These are phyloP conservation scores for Pristis pectinata DNA, from an alignment of 2,797 vertebrate genomes.

Conservation along the genomic window DNA sequence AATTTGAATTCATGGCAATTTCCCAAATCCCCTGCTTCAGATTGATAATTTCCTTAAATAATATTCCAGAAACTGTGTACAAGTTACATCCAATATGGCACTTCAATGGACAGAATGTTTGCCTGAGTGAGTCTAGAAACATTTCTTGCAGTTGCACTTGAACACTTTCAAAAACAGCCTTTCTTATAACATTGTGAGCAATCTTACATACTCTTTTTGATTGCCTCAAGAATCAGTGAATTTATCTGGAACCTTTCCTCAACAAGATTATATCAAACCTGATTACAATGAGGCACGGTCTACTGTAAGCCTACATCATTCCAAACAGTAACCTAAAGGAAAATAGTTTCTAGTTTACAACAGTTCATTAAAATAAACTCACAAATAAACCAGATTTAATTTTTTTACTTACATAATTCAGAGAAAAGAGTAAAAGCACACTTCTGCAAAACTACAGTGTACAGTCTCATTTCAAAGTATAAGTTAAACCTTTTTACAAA, in stretches of 20 bases:
- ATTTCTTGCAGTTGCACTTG: neutral
- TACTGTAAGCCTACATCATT: neutral
- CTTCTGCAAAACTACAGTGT: constrained; percentile 18
- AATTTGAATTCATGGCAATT: neutral
- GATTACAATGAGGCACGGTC: neutral
- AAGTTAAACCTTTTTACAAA: constrained; percentile 10
- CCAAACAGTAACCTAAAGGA: neutral
- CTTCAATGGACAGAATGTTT: neutral
- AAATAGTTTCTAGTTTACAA: neutral
- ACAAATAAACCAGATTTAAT: neutral
- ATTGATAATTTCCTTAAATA: neutral
- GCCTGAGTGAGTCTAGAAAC: neutral
- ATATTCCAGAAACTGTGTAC: neutral
- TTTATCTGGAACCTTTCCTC: neutral
- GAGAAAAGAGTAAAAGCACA: constrained; percentile 21
- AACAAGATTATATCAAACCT: neutral
- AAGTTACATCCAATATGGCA: neutral
- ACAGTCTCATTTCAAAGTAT: constrained; percentile 30
- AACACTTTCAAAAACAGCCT: neutral
- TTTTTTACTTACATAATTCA: constrained; percentile 32
- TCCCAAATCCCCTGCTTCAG: neutral
- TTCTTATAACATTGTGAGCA: neutral
- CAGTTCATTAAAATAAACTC: neutral
- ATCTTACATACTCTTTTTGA: neutral
- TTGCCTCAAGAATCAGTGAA: neutral